phyloP scores from a whole-genome alignment of 2,888 invertebrate species.

The Eristalis pertinax region DNA sequence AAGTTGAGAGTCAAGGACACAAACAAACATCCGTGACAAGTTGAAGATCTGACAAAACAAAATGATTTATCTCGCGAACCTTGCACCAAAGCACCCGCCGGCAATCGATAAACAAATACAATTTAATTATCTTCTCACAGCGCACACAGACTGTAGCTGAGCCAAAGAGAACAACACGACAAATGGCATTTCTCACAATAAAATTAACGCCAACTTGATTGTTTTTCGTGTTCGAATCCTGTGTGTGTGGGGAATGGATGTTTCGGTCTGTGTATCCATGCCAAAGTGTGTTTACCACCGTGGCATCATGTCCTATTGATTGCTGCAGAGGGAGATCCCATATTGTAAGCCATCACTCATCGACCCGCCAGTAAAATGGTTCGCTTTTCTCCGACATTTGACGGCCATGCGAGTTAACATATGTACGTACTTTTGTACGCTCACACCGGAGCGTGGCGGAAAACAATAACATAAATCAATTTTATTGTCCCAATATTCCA shows the following conservation, averaged over 20 bases:
- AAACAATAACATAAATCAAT: conserved; percentile 71
- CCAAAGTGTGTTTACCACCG: conserved; percentile 24
- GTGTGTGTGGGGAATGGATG: too few species aligned
- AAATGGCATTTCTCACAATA: conserved; percentile 17
- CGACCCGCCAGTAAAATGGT: conserved; percentile 48
- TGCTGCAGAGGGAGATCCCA: conserved; percentile 1
- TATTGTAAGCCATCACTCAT: conserved; percentile 58
- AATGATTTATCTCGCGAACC: not conserved
- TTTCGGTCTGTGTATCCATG: not conserved
- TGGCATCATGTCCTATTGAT: conserved; percentile 33
- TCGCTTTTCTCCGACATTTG: conserved; percentile 18
- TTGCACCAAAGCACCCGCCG: not conserved
- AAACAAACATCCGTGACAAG: not conserved
- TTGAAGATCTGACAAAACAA: not conserved
- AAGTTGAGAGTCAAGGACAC: too few species aligned
- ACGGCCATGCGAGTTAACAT: conserved; percentile 47
- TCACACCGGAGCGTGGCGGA: conserved; percentile 17
- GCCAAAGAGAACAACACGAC: not conserved
- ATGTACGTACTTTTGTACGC: conserved; percentile 4
- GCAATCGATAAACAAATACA: not conserved
- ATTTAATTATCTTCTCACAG: not conserved
- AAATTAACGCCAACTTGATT: conserved; percentile 36
- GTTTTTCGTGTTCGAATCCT: not conserved
- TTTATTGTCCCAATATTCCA: conserved; percentile 69
- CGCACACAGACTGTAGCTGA: not conserved